phyloP scores from a whole-genome alignment of 2,888 invertebrate species.

The Eulithis prunata region DNA sequence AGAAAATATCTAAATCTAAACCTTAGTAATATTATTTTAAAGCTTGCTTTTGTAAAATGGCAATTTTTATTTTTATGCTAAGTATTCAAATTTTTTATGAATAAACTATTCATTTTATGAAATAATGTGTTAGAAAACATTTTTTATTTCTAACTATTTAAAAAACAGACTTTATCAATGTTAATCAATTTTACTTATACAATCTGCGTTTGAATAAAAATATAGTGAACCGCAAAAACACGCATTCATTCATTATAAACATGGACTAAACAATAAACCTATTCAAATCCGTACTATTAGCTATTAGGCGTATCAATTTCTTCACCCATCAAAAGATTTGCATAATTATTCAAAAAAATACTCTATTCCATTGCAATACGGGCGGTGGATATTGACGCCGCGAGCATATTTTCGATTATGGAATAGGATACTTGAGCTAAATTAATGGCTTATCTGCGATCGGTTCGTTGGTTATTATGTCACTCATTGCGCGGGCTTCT shows the following conservation, averaged over 20 bases:
- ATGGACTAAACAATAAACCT: constrained; percentile 66
- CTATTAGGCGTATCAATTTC: constrained; percentile 72
- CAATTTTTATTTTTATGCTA: no score
- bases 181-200: no score
- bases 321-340: constrained; percentile 42
- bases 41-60: no score
- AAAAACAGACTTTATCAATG: no score
- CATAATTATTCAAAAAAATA: constrained; percentile 26
- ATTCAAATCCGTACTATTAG: constrained; percentile 62
- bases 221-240: not conserved
- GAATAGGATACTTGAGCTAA: constrained; percentile 77
- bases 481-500: constrained; percentile 71
- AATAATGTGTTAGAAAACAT: no score
- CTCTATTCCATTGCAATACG: constrained; percentile 34
- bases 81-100: no score
- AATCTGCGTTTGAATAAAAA: not conserved
- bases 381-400: constrained; percentile 35
- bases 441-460: constrained; percentile 81
- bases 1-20: no score
- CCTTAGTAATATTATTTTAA: no score
- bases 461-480: constrained; percentile 76
- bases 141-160: no score
- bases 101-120: not conserved
- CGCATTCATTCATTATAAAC: constrained; percentile 32
- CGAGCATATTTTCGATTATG: constrained; percentile 61